Evolutionary conservation across 1,140 invertebrate species (phyloP).

Genomic region (Solenopsis fugax): DNA sequence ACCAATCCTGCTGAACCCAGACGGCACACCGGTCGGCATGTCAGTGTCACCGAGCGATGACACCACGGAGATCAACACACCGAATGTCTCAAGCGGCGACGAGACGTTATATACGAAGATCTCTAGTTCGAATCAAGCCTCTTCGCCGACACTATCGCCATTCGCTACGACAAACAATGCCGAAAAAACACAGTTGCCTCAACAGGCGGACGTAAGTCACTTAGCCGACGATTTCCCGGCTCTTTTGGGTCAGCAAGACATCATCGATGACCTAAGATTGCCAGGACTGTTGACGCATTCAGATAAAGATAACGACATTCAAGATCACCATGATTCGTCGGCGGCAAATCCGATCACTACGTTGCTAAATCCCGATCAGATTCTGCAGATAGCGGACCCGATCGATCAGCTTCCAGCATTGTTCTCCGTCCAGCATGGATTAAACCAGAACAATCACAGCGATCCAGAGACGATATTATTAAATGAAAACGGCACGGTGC

Average conservation of each 20-base stretch:
- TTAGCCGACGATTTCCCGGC: conserved; percentile 78
- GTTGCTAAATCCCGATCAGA: conserved; percentile 82
- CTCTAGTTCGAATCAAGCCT: conserved; percentile 70
- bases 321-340: conserved; percentile 82
- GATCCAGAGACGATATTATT: conserved; percentile 89
- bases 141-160: conserved; percentile 25
- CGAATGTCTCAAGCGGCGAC: conserved; percentile 51
- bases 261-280: conserved; percentile 80
- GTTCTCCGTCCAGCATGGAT: conserved; percentile 83
- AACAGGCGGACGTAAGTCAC: conserved; percentile 75
- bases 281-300: conserved; percentile 80
- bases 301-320: conserved; percentile 79
- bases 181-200: conserved; percentile 77
- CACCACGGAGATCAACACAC: conserved; percentile 53
- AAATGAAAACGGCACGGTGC: conserved; percentile 88
- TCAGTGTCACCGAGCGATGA: conserved; percentile 13
- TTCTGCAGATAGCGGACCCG: conserved; percentile 84
- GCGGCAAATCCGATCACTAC: conserved; percentile 86
- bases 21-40: conserved; percentile 81
- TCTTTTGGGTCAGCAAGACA: conserved; percentile 79
- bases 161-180: conserved; percentile 73
- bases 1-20: conserved; percentile 82
- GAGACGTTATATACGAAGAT: conserved; percentile 74
- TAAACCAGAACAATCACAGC: conserved; percentile 85
- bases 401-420: conserved; percentile 82